phyloP scores from a whole-genome alignment of 2,888 invertebrate species.

The Drosophila subquinaria region DNA sequence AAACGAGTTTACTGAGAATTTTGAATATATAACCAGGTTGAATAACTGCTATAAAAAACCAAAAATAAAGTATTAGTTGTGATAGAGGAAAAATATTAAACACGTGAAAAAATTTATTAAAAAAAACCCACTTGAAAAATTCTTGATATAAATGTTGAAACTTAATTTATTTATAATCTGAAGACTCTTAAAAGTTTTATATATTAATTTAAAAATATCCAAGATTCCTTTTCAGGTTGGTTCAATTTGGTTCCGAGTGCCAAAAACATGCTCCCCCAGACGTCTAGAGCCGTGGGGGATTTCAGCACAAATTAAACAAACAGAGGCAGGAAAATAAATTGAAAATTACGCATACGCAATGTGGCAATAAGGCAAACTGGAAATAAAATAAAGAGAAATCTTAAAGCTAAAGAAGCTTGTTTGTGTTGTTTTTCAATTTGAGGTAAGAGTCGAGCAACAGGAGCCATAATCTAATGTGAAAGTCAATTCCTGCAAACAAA shows the following conservation, averaged over 20 bases:
- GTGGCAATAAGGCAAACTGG: neutral
- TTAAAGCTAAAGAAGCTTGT: constrained; percentile 50
- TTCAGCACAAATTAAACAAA: constrained; percentile 38
- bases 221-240: constrained; percentile 8
- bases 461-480: constrained; percentile 51
- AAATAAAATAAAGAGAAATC: constrained; percentile 14
- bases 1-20: neutral
- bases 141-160: neutral
- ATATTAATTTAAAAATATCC: constrained; percentile 1
- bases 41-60: neutral
- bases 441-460: constrained; percentile 14
- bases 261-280: constrained; percentile 37
- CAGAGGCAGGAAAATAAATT: constrained; percentile 30
- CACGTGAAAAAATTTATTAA: neutral
- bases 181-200: neutral
- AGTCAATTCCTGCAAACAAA: constrained; percentile 61
- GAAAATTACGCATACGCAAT: constrained; percentile 56
- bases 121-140: neutral
- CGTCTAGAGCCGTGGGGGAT: constrained; percentile 59
- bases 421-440: constrained; percentile 69
- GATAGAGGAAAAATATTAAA: neutral
- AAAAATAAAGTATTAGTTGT: neutral
- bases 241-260: constrained; percentile 8
- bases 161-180: constrained; percentile 6
- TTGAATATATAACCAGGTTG: neutral